phyloP scores from a whole-genome alignment of 2,113 vertebrate species.

The Larimichthys polyactis region DNA sequence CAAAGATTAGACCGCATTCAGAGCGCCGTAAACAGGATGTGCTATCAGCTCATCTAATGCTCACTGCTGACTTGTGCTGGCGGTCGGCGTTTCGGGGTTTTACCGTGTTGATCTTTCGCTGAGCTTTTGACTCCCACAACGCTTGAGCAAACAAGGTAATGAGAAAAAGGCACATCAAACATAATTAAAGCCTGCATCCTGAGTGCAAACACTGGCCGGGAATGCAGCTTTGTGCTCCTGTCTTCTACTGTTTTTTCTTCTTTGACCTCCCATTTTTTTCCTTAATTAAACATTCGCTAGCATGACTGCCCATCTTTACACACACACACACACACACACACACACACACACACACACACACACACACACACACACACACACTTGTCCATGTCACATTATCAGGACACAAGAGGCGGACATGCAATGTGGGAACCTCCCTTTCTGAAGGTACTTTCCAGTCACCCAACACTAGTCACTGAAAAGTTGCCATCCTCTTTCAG shows the following conservation, averaged over 20 bases:
- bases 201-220: constrained; percentile 72
- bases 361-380: constrained; percentile 22
- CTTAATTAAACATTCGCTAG: constrained; percentile 59
- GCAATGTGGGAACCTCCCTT: too few species aligned
- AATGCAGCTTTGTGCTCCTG: constrained; percentile 72
- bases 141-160: constrained; percentile 81
- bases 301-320: constrained; percentile 45
- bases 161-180: constrained; percentile 81
- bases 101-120: constrained; percentile 75
- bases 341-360: constrained; percentile 31
- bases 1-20: constrained; percentile 58
- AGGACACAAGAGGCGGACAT: too few species aligned
- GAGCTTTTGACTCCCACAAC: constrained; percentile 66
- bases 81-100: constrained; percentile 53
- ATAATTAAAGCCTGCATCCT: constrained; percentile 71
- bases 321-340: constrained; percentile 29
- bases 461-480: constrained; percentile 30
- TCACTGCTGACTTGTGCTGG: constrained; percentile 40
- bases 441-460: neutral
- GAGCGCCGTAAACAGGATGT: constrained; percentile 37
- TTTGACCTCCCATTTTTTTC: constrained; percentile 66
- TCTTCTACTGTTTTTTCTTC: constrained; percentile 37
- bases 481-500: neutral
- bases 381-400: too few species aligned
- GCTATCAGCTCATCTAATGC: constrained; percentile 56